Conservation (phyloP, 53 echinoderm and acorn worm genomes). For the Crossaster papposus region DNA sequence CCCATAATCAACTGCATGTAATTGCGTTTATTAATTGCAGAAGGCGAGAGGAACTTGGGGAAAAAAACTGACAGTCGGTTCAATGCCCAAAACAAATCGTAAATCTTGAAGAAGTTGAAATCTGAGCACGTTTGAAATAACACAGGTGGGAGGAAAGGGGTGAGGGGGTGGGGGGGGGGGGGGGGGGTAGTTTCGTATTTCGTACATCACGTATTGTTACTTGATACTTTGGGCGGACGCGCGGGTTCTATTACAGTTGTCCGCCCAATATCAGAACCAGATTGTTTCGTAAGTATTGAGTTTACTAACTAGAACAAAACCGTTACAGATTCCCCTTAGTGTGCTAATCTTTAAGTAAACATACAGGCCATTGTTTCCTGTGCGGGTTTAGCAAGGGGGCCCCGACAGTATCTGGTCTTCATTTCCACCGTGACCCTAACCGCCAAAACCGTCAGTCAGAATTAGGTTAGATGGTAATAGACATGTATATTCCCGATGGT, state of each 20-base stretch:
- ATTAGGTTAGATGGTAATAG: conserved; percentile 11
- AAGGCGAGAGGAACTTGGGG: background rate
- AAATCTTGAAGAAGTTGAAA: background rate
- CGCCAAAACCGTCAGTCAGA: conserved; percentile 22
- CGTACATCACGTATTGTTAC: background rate
- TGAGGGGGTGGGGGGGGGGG: too few species aligned
- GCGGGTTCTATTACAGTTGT: background rate
- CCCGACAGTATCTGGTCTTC: conserved; percentile 7
- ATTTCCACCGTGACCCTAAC: conserved; percentile 45
- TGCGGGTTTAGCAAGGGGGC: background rate
- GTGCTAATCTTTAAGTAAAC: conserved; percentile 55
- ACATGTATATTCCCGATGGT: background rate
- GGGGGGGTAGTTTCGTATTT: too few species aligned
- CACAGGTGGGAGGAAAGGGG: background rate
- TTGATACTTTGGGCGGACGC: background rate
- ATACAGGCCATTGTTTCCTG: conserved; percentile 34
- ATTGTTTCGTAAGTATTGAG: background rate
- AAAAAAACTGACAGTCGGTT: background rate
- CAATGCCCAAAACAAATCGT: conserved; percentile 5
- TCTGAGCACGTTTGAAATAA: conserved; percentile 17
- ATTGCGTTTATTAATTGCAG: conserved; percentile 15
- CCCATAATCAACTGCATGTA: background rate
- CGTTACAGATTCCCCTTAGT: background rate
- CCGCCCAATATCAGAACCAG: conserved; percentile 12
- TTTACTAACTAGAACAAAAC: conserved; percentile 24